A percentile compares a stretch with the other conserved stretches of the same genome.
These are phyloP conservation scores for Pilophorus perplexus DNA, from an alignment of 2,888 invertebrate genomes.

Conservation along the genomic window DNA sequence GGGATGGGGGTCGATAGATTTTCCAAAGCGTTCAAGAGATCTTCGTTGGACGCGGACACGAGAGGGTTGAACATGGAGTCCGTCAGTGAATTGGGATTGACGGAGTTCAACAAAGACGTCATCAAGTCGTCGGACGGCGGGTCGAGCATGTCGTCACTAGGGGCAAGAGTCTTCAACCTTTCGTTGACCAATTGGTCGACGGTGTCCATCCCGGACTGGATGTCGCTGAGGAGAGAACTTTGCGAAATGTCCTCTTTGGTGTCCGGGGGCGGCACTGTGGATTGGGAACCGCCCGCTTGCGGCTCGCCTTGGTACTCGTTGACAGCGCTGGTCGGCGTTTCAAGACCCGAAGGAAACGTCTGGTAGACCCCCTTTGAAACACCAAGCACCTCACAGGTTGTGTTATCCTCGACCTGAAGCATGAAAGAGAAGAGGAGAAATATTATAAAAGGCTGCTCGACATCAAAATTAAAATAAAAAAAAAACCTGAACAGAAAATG, in stretches of 20 bases:
- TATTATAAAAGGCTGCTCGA: too few relatives aligned
- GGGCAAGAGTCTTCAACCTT: slow-evolving; percentile 42
- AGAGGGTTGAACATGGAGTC: slow-evolving; percentile 38
- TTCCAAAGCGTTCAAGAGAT: slow-evolving; percentile 46
- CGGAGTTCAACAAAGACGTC: slow-evolving; percentile 30
- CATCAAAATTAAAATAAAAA: too few relatives aligned
- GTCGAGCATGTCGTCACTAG: slow-evolving; percentile 20
- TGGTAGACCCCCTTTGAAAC: slow-evolving; percentile 39
- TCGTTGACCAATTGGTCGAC: slow-evolving; percentile 47
- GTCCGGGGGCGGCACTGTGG: slow-evolving; percentile 1
- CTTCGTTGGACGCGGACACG: slow-evolving; percentile 46
- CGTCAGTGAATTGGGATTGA: slow-evolving; percentile 5
- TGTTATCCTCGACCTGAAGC: slow-evolving; percentile 45
- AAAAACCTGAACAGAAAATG: too few relatives aligned
- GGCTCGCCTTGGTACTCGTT: not conserved
- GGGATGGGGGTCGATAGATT: slow-evolving; percentile 37
- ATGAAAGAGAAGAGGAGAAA: too few relatives aligned
- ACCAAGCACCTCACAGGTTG: slow-evolving; percentile 41
- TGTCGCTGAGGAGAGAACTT: slow-evolving; percentile 39
- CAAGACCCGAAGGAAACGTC: slow-evolving; percentile 29
- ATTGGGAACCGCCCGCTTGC: not conserved
- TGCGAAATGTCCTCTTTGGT: slow-evolving; percentile 29
- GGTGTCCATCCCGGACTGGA: slow-evolving; percentile 41
- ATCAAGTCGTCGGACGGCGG: slow-evolving; percentile 41
- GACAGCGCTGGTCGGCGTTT: not conserved